These are phyloP conservation scores for Polyboroides typus DNA, from an alignment of 2,797 vertebrate species.

Conservation along the genomic window DNA sequence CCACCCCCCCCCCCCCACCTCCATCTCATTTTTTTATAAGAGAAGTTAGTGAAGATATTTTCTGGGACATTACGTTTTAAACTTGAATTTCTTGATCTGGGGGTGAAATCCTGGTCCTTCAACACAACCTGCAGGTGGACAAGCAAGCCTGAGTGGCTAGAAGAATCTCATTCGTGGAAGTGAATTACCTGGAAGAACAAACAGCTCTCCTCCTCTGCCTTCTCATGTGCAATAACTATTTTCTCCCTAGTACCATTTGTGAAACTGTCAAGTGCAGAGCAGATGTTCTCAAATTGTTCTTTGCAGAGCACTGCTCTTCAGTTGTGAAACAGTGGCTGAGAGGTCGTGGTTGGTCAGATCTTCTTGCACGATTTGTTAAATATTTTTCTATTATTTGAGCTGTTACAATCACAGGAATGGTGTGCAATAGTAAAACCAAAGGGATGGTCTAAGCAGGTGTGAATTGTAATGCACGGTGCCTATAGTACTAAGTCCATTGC, in stretches of 20 bases:
- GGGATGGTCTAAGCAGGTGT: not conserved
- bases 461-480: not conserved
- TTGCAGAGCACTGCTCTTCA: not conserved
- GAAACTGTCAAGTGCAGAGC: not conserved
- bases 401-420: not conserved
- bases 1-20: too few species aligned
- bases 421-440: not conserved
- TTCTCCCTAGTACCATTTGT: not conserved
- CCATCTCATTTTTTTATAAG: not conserved
- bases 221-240: not conserved
- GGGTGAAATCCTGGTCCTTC: not conserved
- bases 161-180: not conserved
- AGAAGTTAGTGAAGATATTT: not conserved
- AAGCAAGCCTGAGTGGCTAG: not conserved
- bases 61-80: not conserved
- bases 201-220: not conserved
- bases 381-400: not conserved
- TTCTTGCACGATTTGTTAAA: not conserved
- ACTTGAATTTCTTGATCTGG: not conserved
- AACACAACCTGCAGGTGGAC: not conserved
- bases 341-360: not conserved
- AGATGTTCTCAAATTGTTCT: not conserved
- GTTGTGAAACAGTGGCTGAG: not conserved
- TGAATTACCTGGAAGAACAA: not conserved
- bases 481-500: not conserved